These are phyloP conservation scores for Drosophila sechellia DNA, from an alignment of 1,140 invertebrate genomes.

Conservation along the genomic window DNA sequence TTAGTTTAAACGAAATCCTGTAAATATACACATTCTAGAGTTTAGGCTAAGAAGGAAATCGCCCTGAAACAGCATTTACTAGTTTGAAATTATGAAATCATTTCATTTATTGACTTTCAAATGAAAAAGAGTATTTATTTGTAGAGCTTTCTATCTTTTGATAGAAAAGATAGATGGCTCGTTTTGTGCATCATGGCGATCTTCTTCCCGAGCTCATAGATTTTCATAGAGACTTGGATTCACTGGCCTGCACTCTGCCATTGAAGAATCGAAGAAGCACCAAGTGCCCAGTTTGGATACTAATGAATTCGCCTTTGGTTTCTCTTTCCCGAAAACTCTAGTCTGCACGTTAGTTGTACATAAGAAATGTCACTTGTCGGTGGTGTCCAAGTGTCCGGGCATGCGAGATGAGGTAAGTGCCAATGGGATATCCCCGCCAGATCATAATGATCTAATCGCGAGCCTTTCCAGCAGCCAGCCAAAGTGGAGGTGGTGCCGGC, in stretches of 20 bases:
- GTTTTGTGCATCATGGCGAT: neutral
- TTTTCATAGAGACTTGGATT: slow-evolving; percentile 18
- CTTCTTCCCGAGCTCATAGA: slow-evolving; percentile 6
- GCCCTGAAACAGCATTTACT: neutral
- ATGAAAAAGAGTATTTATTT: no score
- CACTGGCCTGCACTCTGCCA: slow-evolving; percentile 29
- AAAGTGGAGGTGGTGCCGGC: slow-evolving; percentile 84
- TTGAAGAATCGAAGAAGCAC: slow-evolving; percentile 1
- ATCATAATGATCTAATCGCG: neutral
- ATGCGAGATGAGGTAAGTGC: slow-evolving; percentile 94
- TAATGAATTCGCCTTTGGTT: slow-evolving; percentile 50
- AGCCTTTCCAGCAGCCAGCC: slow-evolving; percentile 59
- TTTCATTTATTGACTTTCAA: no score
- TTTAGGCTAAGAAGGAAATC: slow-evolving; percentile 8
- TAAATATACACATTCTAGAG: slow-evolving; percentile 49
- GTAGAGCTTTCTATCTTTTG: no score
- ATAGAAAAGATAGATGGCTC: no score
- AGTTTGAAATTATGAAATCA: neutral
- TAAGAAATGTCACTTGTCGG: slow-evolving; percentile 97
- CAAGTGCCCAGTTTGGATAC: slow-evolving; percentile 10
- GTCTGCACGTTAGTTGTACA: slow-evolving; percentile 99
- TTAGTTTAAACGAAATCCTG: slow-evolving; percentile 31
- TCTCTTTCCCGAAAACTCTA: slow-evolving; percentile 84
- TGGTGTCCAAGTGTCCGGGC: slow-evolving; percentile 97
- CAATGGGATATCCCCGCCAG: neutral